A percentile compares a stretch with the other conserved stretches of the same genome.
phyloP scores from a whole-genome alignment of 2,797 vertebrate species.

The Squalus acanthias region DNA sequence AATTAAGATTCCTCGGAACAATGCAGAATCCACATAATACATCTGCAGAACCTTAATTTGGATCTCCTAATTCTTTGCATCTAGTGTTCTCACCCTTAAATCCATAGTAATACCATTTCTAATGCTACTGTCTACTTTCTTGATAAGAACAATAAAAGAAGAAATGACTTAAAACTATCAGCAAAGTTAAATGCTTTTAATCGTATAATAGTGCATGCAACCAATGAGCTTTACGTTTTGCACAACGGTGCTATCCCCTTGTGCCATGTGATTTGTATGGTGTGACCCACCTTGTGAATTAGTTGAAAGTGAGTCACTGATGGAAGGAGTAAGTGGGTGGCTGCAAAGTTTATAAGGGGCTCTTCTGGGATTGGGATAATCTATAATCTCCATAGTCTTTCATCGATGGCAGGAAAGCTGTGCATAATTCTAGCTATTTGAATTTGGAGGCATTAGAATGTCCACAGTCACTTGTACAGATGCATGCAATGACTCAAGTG shows the following conservation, averaged over 20 bases:
- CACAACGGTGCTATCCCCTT: neutral
- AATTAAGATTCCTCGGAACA: neutral
- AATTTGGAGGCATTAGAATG: neutral
- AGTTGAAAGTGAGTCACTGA: neutral
- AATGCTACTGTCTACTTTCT: neutral
- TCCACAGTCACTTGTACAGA: neutral
- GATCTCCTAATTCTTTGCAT: neutral
- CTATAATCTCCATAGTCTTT: neutral
- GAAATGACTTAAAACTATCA: neutral
- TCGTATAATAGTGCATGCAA: neutral
- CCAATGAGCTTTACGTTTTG: neutral
- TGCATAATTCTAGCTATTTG: neutral
- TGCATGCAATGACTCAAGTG: neutral
- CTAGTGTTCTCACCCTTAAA: neutral
- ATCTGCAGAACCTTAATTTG: neutral
- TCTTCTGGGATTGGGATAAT: neutral
- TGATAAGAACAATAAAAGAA: neutral
- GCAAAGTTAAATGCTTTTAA: neutral
- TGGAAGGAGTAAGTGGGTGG: neutral
- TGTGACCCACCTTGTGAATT: neutral
- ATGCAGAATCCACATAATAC: neutral
- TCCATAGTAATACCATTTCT: neutral
- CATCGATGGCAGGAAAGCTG: neutral
- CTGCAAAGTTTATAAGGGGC: neutral
- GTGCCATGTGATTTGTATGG: neutral